Evolutionary conservation across 2,113 vertebrate genomes (phyloP).

Genomic region (Electrona antarctica): DNA sequence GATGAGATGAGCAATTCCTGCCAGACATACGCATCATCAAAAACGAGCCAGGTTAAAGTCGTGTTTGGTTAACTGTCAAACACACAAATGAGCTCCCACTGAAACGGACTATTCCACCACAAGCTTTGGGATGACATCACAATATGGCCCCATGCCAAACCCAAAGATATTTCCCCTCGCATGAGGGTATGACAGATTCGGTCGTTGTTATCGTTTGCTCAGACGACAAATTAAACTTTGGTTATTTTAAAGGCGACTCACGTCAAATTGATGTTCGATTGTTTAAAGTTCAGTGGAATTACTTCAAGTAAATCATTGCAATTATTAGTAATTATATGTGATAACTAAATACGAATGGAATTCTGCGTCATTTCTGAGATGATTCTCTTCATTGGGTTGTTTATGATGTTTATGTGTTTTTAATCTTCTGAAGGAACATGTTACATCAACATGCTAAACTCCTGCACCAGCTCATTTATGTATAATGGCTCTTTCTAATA

Average conservation of each 20-base stretch:
- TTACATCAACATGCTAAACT: background rate
- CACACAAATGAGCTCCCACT: slow-evolving; percentile 31
- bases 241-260: too few relatives aligned
- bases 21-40: slow-evolving; percentile 30
- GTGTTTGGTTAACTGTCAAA: slow-evolving; percentile 43
- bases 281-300: background rate
- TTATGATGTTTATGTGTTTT: slow-evolving; percentile 5
- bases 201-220: slow-evolving; percentile 4
- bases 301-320: slow-evolving; percentile 4
- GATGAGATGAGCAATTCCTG: slow-evolving; percentile 24
- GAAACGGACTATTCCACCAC: background rate
- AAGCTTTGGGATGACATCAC: slow-evolving; percentile 25
- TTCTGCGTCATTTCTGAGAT: too few relatives aligned
- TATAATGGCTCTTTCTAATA: background rate
- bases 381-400: too few relatives aligned
- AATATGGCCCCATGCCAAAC: slow-evolving; percentile 15
- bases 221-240: background rate
- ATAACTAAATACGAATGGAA: too few relatives aligned
- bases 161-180: slow-evolving; percentile 18
- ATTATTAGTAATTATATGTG: too few relatives aligned
- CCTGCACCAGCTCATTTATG: background rate
- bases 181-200: slow-evolving; percentile 3
- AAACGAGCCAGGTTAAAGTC: slow-evolving; percentile 6
- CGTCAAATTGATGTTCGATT: background rate
- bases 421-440: background rate